Conservation (phyloP, 2,888 invertebrate genomes). For the Melanostoma scalare region DNA sequence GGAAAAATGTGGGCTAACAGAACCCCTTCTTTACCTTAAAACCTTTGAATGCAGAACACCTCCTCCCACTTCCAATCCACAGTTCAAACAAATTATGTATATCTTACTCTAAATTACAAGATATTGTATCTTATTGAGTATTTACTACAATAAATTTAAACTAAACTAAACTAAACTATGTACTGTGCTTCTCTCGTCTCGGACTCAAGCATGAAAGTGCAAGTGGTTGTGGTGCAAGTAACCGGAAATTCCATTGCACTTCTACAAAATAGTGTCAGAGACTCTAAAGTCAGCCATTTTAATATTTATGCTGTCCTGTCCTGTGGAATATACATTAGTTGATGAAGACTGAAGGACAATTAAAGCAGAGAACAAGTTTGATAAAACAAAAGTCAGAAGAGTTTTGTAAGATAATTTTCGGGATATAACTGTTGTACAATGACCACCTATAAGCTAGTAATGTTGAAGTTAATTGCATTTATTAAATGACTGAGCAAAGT, state of each 20-base stretch:
- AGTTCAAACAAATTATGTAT: too few species aligned
- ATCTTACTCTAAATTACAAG: too few species aligned
- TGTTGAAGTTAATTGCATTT: constrained; percentile 2
- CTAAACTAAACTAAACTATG: too few species aligned
- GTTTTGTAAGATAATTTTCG: too few species aligned
- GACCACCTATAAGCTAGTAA: constrained; percentile 11
- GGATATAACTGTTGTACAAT: not conserved
- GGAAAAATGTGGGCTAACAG: constrained; percentile 28
- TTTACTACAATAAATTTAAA: too few species aligned
- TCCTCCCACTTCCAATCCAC: not conserved
- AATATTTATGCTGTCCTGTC: not conserved
- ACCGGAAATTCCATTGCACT: constrained; percentile 21
- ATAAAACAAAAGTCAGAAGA: too few species aligned
- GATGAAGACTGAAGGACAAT: too few species aligned
- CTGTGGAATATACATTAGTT: not conserved
- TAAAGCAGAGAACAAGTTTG: too few species aligned
- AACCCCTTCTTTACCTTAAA: constrained; percentile 7
- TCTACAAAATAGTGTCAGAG: not conserved
- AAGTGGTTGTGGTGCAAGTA: constrained; percentile 15
- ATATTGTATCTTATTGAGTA: too few species aligned
- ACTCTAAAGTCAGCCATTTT: constrained; percentile 1
- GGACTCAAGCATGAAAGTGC: not conserved
- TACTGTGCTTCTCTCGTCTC: not conserved
- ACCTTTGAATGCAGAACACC: constrained; percentile 2
- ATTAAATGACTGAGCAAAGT: not conserved